Evolutionary conservation across 2,113 vertebrate species (phyloP).

Genomic region (Cottus gobio): DNA sequence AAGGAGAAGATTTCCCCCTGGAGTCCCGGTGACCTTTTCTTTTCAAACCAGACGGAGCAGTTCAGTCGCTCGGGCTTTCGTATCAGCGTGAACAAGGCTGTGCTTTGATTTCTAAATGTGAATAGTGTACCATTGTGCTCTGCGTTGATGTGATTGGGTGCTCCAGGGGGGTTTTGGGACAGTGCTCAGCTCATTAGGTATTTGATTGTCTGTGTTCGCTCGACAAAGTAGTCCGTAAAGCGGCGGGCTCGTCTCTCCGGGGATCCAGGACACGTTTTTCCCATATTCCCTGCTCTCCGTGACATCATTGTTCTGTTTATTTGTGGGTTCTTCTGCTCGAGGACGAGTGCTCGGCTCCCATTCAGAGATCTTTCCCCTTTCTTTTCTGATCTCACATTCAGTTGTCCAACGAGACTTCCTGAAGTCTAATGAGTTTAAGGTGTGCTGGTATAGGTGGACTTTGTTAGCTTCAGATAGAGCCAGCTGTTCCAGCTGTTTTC

Average conservation of each 20-base stretch:
- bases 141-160: not conserved
- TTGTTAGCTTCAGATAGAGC: not conserved
- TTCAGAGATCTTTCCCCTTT: not conserved
- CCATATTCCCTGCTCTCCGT: not conserved
- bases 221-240: constrained; percentile 2
- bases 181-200: constrained; percentile 15
- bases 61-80: constrained; percentile 9
- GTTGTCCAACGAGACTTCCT: not conserved
- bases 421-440: not conserved
- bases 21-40: constrained; percentile 17
- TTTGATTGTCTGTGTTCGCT: constrained; percentile 28
- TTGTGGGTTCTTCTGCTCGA: not conserved
- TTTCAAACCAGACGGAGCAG: constrained; percentile 31
- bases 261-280: not conserved
- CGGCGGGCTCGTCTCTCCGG: not conserved
- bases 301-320: not conserved
- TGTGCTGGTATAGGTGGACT: not conserved
- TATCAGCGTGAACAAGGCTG: constrained; percentile 36
- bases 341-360: not conserved
- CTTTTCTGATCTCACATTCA: not conserved
- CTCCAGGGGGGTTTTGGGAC: not conserved
- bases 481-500: not conserved
- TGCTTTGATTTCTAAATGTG: constrained; percentile 27
- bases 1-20: not conserved
- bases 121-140: not conserved